A percentile compares a stretch with the other conserved stretches of the same genome.
These are phyloP conservation scores for Epinephelus coioides DNA, from an alignment of 2,797 vertebrate species.

Conservation along the genomic window DNA sequence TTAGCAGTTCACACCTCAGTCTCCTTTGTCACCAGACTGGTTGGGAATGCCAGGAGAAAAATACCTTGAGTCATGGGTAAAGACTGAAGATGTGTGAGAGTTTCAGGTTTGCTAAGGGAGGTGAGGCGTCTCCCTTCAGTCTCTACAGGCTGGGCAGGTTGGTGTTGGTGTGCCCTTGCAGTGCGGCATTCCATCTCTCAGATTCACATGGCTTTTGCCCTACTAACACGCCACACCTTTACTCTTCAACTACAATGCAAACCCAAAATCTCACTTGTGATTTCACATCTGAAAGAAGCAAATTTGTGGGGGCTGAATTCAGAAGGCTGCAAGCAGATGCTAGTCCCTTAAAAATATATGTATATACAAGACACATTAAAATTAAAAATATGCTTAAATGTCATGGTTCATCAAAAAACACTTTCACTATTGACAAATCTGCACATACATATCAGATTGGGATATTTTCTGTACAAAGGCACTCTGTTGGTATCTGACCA, in stretches of 20 bases:
- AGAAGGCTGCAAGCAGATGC: background rate
- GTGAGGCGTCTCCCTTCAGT: conserved; percentile 19
- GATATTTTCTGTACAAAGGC: background rate
- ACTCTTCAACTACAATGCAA: conserved; percentile 10
- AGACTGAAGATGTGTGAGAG: background rate
- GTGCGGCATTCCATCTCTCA: conserved; percentile 68
- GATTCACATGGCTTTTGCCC: conserved; percentile 24
- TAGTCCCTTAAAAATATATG: background rate
- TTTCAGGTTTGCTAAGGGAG: conserved; percentile 30
- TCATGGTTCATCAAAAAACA: background rate
- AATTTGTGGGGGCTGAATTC: background rate
- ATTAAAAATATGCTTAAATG: background rate
- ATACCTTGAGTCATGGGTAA: conserved; percentile 6
- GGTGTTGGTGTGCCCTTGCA: conserved; percentile 43
- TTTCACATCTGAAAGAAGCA: background rate
- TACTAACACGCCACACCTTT: conserved; percentile 63
- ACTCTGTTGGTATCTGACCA: background rate
- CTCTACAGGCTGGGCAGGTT: conserved; percentile 64
- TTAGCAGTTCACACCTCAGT: background rate
- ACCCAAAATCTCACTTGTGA: background rate
- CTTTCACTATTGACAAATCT: background rate
- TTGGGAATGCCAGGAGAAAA: conserved; percentile 2
- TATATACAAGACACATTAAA: background rate
- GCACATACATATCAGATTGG: background rate
- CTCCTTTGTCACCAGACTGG: conserved; percentile 13